phyloP scores from a whole-genome alignment of 2,797 vertebrate species.

The Cyclopterus lumpus region DNA sequence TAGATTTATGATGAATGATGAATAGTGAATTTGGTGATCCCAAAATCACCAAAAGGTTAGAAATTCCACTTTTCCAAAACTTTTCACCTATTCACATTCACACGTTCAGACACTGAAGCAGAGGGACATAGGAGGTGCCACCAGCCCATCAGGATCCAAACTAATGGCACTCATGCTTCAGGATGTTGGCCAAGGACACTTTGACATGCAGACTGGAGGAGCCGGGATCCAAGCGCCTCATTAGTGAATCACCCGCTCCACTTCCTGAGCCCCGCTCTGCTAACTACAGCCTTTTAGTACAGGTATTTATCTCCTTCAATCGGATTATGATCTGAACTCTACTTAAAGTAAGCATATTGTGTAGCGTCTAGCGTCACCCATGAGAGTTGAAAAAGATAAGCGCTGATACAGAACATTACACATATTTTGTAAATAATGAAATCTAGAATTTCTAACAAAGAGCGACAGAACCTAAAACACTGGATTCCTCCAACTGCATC shows the following conservation, averaged over 20 bases:
- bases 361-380: neutral
- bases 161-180: neutral
- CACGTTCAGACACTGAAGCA: no score
- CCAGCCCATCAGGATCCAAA: neutral
- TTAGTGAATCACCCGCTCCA: no score
- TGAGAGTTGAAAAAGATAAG: neutral
- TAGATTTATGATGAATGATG: neutral
- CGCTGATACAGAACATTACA: no score
- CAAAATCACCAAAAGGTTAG: neutral
- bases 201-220: no score
- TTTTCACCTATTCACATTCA: neutral
- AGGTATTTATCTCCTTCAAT: neutral
- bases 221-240: no score
- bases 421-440: neutral
- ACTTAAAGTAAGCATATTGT: neutral
- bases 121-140: neutral
- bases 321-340: neutral
- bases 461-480: no score
- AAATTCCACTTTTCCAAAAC: neutral
- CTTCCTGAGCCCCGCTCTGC: no score
- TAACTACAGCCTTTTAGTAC: neutral
- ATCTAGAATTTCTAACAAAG: neutral
- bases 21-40: neutral
- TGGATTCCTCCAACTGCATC: constrained; percentile 4
- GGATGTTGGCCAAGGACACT: neutral